Percentiles rank a stretch among this genome's conserved stretches.
Conservation (phyloP, 2,888 invertebrate species). For the Pandemis cinnamomeana region DNA sequence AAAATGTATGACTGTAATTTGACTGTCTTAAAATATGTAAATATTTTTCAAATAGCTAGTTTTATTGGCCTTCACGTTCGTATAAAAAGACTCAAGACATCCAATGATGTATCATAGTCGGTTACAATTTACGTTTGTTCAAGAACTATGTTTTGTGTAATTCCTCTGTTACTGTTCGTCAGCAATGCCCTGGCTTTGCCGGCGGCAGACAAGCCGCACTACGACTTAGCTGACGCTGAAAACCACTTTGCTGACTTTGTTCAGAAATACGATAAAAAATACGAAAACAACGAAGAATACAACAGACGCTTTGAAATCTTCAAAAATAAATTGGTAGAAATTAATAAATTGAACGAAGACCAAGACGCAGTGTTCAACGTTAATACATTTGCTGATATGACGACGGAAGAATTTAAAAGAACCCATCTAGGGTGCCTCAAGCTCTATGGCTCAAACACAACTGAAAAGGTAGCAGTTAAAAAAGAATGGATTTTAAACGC, state of each 20-base stretch:
- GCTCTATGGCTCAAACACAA: neutral
- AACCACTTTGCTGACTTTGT: neutral
- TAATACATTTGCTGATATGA: neutral
- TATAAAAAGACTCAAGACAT: neutral
- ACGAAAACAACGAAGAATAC: neutral
- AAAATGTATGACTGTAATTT: too few species aligned
- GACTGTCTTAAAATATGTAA: too few species aligned
- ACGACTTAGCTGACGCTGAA: slow-evolving; percentile 5
- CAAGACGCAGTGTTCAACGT: neutral
- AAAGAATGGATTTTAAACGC: neutral
- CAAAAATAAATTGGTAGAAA: neutral
- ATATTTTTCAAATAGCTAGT: neutral
- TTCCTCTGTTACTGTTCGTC: neutral
- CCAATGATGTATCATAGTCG: neutral
- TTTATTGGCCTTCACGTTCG: neutral
- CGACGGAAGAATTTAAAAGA: neutral
- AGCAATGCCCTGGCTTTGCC: neutral
- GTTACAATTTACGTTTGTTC: neutral
- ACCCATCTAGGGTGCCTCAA: neutral
- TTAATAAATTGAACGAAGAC: neutral
- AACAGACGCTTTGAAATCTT: neutral
- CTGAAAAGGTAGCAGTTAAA: neutral
- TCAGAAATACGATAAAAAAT: neutral
- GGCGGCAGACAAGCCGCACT: neutral
- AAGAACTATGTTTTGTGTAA: neutral